Conservation (phyloP, 2,113 vertebrate genomes). For the Empidonax traillii region DNA sequence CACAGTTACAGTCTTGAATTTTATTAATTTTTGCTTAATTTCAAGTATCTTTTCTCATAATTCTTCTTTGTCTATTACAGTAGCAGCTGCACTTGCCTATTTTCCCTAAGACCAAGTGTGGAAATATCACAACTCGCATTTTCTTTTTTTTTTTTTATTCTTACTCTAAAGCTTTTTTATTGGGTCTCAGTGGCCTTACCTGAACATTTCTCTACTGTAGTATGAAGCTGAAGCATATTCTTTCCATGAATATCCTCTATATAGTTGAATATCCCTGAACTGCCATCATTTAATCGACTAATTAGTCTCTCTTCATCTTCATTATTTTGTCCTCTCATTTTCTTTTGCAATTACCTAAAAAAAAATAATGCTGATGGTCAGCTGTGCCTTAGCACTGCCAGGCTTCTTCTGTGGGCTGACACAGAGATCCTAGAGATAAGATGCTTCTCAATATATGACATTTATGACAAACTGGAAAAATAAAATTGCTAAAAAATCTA, state of each 20-base stretch:
- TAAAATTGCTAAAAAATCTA: neutral
- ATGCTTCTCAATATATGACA: neutral
- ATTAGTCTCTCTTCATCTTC: neutral
- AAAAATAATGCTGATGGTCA: neutral
- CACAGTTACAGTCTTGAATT: neutral
- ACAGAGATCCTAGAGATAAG: neutral
- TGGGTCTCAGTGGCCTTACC: neutral
- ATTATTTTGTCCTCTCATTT: neutral
- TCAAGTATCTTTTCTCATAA: neutral
- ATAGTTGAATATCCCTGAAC: neutral
- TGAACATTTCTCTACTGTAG: neutral
- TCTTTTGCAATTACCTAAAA: neutral
- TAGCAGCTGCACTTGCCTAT: neutral
- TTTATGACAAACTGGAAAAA: neutral
- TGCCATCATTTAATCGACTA: neutral
- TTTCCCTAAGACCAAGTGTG: neutral
- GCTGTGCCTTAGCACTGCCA: neutral
- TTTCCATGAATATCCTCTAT: neutral
- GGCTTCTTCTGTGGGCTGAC: neutral
- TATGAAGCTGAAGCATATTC: neutral
- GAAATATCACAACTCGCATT: neutral
- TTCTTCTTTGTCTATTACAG: neutral
- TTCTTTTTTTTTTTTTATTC: neutral
- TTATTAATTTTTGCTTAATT: neutral
- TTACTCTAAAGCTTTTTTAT: neutral